Conservation (phyloP, 2,113 vertebrate genomes). For the Elephantulus edwardii region DNA sequence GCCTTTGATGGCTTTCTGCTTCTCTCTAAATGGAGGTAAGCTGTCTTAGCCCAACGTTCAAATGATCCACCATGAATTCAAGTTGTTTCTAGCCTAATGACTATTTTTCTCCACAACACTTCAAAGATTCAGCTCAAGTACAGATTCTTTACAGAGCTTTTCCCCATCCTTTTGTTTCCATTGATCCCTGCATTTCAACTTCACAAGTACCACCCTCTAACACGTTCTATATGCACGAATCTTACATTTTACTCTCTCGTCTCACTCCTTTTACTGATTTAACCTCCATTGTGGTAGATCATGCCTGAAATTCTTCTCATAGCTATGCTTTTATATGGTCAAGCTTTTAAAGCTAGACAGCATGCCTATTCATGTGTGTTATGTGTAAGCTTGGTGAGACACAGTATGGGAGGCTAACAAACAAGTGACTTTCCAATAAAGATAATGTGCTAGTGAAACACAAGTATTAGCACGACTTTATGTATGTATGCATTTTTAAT, state of each 20-base stretch:
- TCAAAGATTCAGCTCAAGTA: not conserved
- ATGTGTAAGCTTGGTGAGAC: not conserved
- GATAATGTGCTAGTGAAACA: not conserved
- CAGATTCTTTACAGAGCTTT: not conserved
- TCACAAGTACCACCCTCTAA: not conserved
- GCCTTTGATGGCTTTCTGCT: not conserved
- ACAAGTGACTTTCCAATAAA: not conserved
- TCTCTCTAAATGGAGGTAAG: not conserved
- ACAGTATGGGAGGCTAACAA: not conserved
- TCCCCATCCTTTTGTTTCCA: slow-evolving; percentile 1
- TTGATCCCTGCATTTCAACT: not conserved
- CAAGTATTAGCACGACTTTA: slow-evolving; percentile 4
- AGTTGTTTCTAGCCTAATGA: not conserved
- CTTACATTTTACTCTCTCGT: not conserved
- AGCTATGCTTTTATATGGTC: slow-evolving; percentile 4
- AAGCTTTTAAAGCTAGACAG: not conserved
- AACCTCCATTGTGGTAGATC: not conserved
- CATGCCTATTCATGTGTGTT: not conserved
- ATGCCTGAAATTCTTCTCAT: not conserved
- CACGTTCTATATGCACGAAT: not conserved
- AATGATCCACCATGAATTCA: not conserved
- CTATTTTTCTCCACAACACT: not conserved
- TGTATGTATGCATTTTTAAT: too few relatives aligned
- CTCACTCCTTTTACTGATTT: not conserved
- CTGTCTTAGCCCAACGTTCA: not conserved